Evolutionary conservation across 2,113 vertebrate genomes (phyloP), one percentile per base, ranked within the genome.

Genomic region (Donacobius atricapilla): DNA sequence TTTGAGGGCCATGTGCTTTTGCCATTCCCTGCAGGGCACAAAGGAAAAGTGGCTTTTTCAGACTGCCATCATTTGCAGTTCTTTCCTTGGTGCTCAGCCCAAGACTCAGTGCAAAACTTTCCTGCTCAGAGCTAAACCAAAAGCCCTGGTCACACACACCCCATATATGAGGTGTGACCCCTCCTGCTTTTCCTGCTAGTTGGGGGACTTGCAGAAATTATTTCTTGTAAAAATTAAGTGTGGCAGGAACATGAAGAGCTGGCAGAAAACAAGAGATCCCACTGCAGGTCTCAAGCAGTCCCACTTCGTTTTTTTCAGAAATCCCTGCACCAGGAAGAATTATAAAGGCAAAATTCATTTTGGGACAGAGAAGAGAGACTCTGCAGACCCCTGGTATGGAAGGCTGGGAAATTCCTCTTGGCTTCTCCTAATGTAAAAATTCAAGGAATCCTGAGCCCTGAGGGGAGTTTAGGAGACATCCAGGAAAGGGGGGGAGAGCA

Each of bases 341-440:
- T 64, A 22, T n/a, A 75, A 69, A 94, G 64, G 64, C 68, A 70
- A 90, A 83, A 76, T 48, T 66, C 7, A 60, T 81, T 91, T 73
- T 53, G 87, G 84, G 73, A 20, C 13, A 71, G 68, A 48, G 68
- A 21, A 75, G 76, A 83, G 90, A 90, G 64, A 30, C 51, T 30
- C 47, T 76, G 68, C 71, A 91, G 87, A 30, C 8, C 50, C 39
- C 63, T 23, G 25, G 24, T 39, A 31, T 13, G 64, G 87, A 72
- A 92, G 48, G 68, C 76, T 64, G 76, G 72, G 80, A 89, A 92
- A 96, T 96, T 95, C 92, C 92, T 89, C 72, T 69, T 84, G 80
- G 72, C 69, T 89, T 93, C 57, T 57, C 82, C 83, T 82, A 61
- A 71, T 90, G 86, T 89, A 97, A 96, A 95, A 96, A 97, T 97